Evolutionary conservation across 2,113 vertebrate species (phyloP), one percentile per base, ranked within the genome.

Genomic region (Phocoena phocoena): DNA sequence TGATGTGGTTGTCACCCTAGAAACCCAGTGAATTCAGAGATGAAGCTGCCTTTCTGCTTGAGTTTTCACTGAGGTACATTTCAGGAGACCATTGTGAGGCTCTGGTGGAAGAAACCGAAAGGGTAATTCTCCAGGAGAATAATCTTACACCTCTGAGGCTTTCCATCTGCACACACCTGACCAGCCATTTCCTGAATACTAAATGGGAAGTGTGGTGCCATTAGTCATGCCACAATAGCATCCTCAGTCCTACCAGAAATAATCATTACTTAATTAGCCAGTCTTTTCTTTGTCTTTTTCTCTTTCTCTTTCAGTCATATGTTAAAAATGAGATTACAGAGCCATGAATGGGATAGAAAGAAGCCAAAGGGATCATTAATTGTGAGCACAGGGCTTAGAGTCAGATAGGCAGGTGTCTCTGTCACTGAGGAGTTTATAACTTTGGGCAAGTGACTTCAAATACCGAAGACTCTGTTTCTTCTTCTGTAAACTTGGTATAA

Each of bases 1-100:
- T 92, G 95, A 96, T 96, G 87, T 92, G 53, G 58, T 83, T 92
- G 95, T 96, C 97, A 96, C 86, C 60, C 74, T 89, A 76, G 95
- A 95, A 96, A 93, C 44, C 60, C 76, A 90, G 87, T 20, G 83
- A 92, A 83, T 96, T 92, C 20, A 1, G 90, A 96, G 58, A 97
- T 25, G 58, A 89, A 76, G 58, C 80, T 63, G 86, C 21, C 53
- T 92, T 84, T 80, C 89, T 97, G 90, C 74, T 80, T 44, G 84
- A 68, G 70, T 95, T 95, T 95, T 92, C 92, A 87, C 79, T 6
- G 68, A 87, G 74, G 67, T 81, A n/a, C 76, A 21, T 96, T 89
- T 95, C n/a, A 44, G 74, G 80, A 94, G 90, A 83, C 89, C 25
- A 62, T n/a, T 6, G 28, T 73, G 89, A 79, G 77, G 10, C 77